Evolutionary conservation across 2,888 invertebrate species (phyloP).

Genomic region (Zhengitettix transpicula): DNA sequence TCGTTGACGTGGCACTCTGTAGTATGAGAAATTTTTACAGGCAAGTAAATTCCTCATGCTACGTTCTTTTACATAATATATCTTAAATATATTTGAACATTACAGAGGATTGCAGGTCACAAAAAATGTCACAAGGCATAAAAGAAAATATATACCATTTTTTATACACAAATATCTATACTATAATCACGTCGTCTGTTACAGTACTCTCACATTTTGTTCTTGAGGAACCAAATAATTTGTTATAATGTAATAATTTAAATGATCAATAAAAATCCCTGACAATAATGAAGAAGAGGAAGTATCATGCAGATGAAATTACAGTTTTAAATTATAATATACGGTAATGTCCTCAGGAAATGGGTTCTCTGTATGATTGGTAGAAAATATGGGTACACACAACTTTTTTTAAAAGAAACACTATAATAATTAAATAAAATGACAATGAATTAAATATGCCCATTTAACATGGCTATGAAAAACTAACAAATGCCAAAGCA

Average conservation of each 20-base stretch:
- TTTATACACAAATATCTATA: too few species aligned
- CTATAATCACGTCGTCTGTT: too few species aligned
- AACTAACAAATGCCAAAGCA: too few species aligned
- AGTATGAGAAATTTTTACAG: conserved; percentile 3
- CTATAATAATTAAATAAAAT: too few species aligned
- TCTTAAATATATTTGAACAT: conserved; percentile 1
- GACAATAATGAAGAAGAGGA: conserved; percentile 10
- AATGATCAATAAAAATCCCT: conserved; percentile 1
- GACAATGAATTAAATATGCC: too few species aligned
- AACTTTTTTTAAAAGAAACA: too few species aligned
- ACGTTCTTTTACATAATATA: neutral
- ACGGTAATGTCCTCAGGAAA: neutral
- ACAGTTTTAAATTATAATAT: conserved; percentile 13
- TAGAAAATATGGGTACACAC: too few species aligned
- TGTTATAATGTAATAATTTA: too few species aligned
- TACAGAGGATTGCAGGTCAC: neutral
- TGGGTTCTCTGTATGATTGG: too few species aligned
- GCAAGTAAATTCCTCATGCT: conserved; percentile 3
- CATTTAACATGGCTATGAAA: too few species aligned
- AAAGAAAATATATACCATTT: conserved; percentile 1
- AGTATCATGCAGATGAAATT: conserved; percentile 11
- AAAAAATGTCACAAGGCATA: conserved; percentile 4
- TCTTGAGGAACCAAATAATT: too few species aligned
- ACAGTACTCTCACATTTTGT: too few species aligned
- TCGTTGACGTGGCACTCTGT: conserved; percentile 4